Conservation (phyloP, 1,140 invertebrate species). For the Camponotus pennsylvanicus region DNA sequence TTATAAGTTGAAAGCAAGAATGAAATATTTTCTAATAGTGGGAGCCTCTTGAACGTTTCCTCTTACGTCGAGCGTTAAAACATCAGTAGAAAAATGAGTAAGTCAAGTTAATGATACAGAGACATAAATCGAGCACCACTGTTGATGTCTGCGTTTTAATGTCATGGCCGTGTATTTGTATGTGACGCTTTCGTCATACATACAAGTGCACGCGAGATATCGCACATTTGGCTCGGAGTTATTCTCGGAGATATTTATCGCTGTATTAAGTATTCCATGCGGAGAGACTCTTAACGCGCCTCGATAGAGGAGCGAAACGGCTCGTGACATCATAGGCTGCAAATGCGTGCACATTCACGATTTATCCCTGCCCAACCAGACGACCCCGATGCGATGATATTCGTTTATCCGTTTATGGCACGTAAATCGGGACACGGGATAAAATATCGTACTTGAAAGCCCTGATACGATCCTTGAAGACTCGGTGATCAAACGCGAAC, state of each 20-base stretch:
- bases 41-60: background rate
- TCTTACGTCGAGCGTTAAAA: too few species aligned
- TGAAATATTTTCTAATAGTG: background rate
- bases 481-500: background rate
- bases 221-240: constrained; percentile 2
- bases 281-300: background rate
- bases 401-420: constrained; percentile 66
- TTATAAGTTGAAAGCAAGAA: background rate
- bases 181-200: constrained; percentile 30
- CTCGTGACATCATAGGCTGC: constrained; percentile 78
- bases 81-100: background rate
- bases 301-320: constrained; percentile 68
- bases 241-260: constrained; percentile 61
- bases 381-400: constrained; percentile 43
- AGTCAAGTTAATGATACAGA: background rate
- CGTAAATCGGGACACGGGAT: constrained; percentile 2
- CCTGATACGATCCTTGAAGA: constrained; percentile 18
- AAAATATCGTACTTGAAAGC: constrained; percentile 35
- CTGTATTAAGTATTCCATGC: constrained; percentile 46
- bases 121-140: constrained; percentile 59
- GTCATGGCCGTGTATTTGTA: constrained; percentile 72
- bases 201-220: background rate
- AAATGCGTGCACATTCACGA: constrained; percentile 64
- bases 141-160: constrained; percentile 72
- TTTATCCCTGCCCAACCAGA: constrained; percentile 30